Conservation (phyloP, 2,113 vertebrate species). For the Alaudala cheleensis region DNA sequence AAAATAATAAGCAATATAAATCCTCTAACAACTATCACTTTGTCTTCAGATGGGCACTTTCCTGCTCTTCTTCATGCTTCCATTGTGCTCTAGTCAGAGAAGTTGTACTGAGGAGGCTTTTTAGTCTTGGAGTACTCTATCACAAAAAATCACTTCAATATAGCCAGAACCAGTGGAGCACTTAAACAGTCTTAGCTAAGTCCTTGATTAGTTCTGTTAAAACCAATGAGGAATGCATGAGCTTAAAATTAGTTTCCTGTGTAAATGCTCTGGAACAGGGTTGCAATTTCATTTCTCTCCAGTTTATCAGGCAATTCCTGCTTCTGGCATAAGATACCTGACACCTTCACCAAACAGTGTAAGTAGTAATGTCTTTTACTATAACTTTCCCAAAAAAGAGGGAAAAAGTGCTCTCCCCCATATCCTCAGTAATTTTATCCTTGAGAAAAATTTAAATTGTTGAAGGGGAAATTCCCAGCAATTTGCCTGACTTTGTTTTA, state of each 20-base stretch:
- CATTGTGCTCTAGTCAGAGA: background rate
- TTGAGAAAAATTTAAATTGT: background rate
- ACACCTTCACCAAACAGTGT: background rate
- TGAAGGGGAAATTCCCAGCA: background rate
- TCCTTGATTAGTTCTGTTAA: background rate
- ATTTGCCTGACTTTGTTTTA: background rate
- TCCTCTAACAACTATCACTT: background rate
- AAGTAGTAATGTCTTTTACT: background rate
- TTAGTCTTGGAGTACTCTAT: background rate
- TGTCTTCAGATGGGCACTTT: too few species aligned
- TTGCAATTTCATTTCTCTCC: background rate
- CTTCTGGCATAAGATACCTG: fast-evolving
- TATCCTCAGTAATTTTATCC: background rate
- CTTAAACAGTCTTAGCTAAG: background rate
- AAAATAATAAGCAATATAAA: background rate
- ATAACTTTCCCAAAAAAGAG: background rate
- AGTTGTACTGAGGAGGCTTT: background rate
- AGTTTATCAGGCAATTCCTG: background rate
- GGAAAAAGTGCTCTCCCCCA: background rate
- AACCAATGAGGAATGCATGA: background rate
- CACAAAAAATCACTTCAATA: background rate
- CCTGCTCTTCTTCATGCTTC: background rate
- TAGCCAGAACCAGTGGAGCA: background rate
- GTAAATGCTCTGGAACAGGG: background rate
- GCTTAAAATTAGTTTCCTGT: background rate